phyloP scores from a whole-genome alignment of 2,113 vertebrate genomes.

The Orientallactaga bullata region DNA sequence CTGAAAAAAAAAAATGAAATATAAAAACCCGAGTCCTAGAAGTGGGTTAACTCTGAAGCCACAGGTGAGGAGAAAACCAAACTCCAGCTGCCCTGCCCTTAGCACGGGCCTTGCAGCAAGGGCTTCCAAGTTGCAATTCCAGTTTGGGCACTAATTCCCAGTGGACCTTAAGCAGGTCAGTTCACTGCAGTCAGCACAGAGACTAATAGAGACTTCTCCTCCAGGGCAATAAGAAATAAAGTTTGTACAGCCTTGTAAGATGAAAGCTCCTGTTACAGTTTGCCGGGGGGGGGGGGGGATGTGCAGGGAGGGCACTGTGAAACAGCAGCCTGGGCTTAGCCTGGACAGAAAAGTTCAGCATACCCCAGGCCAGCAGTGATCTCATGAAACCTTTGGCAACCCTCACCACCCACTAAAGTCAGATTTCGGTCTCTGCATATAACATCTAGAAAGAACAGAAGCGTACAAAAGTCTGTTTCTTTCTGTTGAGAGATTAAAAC shows the following conservation, averaged over 20 bases:
- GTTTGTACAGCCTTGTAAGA: conserved; percentile 45
- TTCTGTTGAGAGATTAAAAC: conserved; percentile 2
- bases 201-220: conserved; percentile 46
- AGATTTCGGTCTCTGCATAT: conserved; percentile 21
- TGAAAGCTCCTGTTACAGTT: conserved; percentile 17
- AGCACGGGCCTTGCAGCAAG: conserved; percentile 22
- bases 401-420: background rate
- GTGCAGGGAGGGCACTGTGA: background rate
- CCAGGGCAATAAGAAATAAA: conserved; percentile 50
- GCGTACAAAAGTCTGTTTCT: background rate
- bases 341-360: conserved; percentile 49
- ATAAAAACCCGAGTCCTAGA: too few species aligned
- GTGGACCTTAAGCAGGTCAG: conserved; percentile 57
- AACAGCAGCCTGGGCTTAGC: conserved; percentile 35
- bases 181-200: conserved; percentile 50
- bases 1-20: background rate
- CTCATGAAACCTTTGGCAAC: conserved; percentile 37
- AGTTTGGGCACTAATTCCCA: conserved; percentile 58
- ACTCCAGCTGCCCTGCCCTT: background rate
- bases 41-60: background rate
- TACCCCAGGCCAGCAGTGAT: background rate
- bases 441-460: conserved; percentile 12
- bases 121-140: conserved; percentile 46
- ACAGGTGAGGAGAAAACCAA: background rate
- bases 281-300: too few species aligned